Conservation (phyloP, 2,888 invertebrate species). For the Proisotoma minuta region DNA sequence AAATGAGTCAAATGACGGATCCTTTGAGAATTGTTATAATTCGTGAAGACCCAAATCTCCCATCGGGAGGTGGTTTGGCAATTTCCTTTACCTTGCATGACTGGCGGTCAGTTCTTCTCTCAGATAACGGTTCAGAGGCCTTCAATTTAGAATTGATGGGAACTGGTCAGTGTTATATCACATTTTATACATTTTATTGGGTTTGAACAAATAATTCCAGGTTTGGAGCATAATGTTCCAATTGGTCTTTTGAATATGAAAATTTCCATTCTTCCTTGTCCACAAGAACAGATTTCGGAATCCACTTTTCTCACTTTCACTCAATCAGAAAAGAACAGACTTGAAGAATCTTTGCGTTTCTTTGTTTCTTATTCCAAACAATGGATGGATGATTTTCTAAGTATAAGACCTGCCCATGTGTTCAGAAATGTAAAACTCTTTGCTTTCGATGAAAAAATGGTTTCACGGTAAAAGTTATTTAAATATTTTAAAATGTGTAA, state of each 20-base stretch:
- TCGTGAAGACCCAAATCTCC: constrained; percentile 17
- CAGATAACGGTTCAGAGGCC: constrained; percentile 24
- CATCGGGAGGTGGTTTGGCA: constrained; percentile 6
- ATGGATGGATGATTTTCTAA: constrained; percentile 37
- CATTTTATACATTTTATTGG: background rate
- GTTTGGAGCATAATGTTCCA: constrained; percentile 25
- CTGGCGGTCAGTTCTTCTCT: constrained; percentile 36
- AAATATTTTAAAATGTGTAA: constrained; percentile 4
- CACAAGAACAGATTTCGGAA: constrained; percentile 26
- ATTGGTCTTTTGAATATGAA: constrained; percentile 26
- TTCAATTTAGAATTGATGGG: constrained; percentile 37
- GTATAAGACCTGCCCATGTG: constrained; percentile 33
- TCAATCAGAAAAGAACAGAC: constrained; percentile 20
- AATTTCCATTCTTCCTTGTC: constrained; percentile 24
- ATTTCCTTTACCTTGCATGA: constrained; percentile 33
- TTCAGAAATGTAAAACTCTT: constrained; percentile 35
- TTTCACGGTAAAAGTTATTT: constrained; percentile 23
- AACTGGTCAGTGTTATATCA: constrained; percentile 25
- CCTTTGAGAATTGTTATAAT: constrained; percentile 28
- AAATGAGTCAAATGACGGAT: constrained; percentile 30
- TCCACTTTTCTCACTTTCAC: constrained; percentile 26
- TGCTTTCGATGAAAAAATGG: constrained; percentile 39
- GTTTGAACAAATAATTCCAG: constrained; percentile 3
- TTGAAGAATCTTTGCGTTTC: constrained; percentile 24
- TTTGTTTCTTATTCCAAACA: constrained; percentile 27